Percentiles rank a stretch among this genome's conserved stretches.
These are phyloP conservation scores for Tipula lateralis DNA, from an alignment of 2,888 invertebrate genomes.

Conservation along the genomic window DNA sequence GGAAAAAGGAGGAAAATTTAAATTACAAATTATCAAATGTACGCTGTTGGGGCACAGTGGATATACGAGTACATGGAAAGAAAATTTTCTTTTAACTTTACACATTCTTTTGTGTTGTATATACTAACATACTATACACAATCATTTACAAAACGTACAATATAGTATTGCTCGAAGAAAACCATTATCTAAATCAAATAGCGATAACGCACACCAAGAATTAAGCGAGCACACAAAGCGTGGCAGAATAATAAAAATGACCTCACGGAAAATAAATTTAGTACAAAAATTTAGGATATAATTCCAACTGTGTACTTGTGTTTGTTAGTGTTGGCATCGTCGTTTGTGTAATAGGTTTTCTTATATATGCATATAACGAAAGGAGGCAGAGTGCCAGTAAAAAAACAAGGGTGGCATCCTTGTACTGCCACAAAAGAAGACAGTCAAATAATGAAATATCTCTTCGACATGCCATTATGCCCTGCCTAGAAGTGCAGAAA, in stretches of 20 bases:
- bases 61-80: background rate
- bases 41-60: background rate
- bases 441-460: too few species aligned
- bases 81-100: background rate
- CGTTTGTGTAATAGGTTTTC: too few species aligned
- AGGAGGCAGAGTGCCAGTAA: too few species aligned
- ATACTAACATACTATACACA: background rate
- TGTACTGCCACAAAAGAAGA: too few species aligned
- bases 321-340: too few species aligned
- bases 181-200: background rate
- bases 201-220: background rate
- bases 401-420: too few species aligned
- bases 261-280: background rate
- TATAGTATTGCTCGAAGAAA: background rate
- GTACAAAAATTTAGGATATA: background rate
- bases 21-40: background rate
- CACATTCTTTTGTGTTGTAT: constrained; percentile 13
- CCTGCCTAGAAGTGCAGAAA: too few species aligned
- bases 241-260: background rate
- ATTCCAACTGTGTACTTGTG: background rate
- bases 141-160: background rate
- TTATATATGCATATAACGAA: too few species aligned
- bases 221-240: background rate
- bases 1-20: background rate
- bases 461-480: too few species aligned